phyloP scores from a whole-genome alignment of 2,797 vertebrate species.

The Discoglossus pictus region DNA sequence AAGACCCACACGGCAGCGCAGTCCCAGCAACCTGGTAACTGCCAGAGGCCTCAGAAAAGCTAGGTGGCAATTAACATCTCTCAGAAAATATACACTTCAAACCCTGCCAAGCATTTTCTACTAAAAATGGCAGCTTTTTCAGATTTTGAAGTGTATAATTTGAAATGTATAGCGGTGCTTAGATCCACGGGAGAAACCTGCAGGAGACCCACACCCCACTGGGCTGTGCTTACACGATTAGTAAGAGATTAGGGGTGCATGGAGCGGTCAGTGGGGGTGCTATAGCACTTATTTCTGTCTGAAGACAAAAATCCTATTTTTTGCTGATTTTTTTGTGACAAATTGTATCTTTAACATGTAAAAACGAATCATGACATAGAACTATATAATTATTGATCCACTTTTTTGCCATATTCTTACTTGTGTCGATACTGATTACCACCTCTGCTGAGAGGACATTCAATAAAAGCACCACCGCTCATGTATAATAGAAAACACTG shows the following conservation, averaged over 20 bases:
- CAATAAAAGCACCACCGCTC: too few species aligned
- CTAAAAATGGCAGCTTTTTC: slow-evolving; percentile 16
- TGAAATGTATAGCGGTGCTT: slow-evolving; percentile 19
- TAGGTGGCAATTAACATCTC: slow-evolving; percentile 15
- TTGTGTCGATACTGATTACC: too few species aligned
- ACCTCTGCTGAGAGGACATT: too few species aligned
- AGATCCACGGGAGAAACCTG: slow-evolving; percentile 7
- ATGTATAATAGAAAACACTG: too few species aligned
- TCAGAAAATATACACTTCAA: slow-evolving; percentile 15
- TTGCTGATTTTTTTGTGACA: too few species aligned
- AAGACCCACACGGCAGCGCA: too few species aligned
- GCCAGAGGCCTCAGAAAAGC: slow-evolving; percentile 5
- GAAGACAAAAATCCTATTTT: background rate
- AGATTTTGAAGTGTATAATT: slow-evolving; percentile 25
- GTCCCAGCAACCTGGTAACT: slow-evolving; percentile 11
- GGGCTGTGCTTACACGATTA: background rate
- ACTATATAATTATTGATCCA: too few species aligned
- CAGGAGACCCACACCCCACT: background rate
- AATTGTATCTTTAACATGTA: too few species aligned
- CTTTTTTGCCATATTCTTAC: too few species aligned
- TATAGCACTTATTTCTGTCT: background rate
- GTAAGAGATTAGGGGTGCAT: background rate
- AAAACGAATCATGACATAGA: too few species aligned
- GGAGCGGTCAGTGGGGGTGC: background rate
- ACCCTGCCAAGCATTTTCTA: slow-evolving; percentile 21